Evolutionary conservation across 2,113 vertebrate species (phyloP).

Genomic region (Semnornis frantzii): DNA sequence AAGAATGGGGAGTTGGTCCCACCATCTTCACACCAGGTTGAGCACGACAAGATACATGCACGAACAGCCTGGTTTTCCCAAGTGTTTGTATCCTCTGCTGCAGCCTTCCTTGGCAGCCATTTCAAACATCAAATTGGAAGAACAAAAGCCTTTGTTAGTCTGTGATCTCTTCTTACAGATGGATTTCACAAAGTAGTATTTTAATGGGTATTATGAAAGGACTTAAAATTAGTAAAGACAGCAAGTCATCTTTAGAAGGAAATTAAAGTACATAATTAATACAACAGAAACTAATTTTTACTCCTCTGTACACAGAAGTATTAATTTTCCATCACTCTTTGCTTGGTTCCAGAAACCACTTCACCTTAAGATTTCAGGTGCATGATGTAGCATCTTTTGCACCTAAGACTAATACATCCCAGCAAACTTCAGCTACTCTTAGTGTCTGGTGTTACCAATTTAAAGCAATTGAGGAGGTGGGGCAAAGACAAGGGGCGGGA

Average conservation of each 20-base stretch:
- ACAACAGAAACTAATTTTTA: not conserved
- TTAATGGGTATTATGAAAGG: not conserved
- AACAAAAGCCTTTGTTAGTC: too few species aligned
- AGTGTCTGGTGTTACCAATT: not conserved
- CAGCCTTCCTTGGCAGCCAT: not conserved
- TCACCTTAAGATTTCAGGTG: not conserved
- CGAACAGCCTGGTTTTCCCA: not conserved
- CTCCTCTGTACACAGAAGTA: fast-evolving
- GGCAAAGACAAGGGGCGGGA: not conserved
- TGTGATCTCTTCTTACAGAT: not conserved
- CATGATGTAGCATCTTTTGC: fast-evolving
- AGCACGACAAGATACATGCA: not conserved
- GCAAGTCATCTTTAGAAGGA: not conserved
- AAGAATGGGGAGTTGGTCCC: fast-evolving
- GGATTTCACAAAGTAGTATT: not conserved
- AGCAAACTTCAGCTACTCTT: not conserved
- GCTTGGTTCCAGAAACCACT: not conserved
- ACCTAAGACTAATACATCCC: fast-evolving
- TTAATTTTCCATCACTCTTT: not conserved
- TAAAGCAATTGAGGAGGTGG: too few species aligned
- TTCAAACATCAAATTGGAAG: not conserved
- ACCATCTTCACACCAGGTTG: fast-evolving
- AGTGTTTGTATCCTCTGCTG: not conserved
- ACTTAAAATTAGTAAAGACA: not conserved
- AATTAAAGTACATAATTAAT: not conserved